Percentiles rank a stretch among this genome's conserved stretches.
These are phyloP conservation scores for Drosophila neotestacea DNA, from an alignment of 2,888 invertebrate species.

Conservation along the genomic window DNA sequence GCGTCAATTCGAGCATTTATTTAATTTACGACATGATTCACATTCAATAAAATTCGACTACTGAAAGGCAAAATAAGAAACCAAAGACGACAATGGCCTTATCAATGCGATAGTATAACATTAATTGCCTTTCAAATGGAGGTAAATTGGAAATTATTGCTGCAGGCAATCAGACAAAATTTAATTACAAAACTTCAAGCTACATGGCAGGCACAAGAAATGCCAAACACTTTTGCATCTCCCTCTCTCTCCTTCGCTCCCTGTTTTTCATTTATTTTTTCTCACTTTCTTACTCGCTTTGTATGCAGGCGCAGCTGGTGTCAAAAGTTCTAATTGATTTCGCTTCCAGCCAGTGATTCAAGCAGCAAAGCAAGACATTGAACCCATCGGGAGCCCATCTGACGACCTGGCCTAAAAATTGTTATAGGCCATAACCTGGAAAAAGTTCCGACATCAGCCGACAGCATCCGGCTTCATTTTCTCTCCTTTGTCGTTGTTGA, in stretches of 20 bases:
- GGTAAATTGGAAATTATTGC: conserved; percentile 69
- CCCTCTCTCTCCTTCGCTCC: not conserved
- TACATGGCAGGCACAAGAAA: conserved; percentile 34
- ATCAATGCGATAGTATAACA: conserved; percentile 69
- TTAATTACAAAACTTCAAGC: conserved; percentile 63
- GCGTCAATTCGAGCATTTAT: conserved; percentile 22
- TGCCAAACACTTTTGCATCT: conserved; percentile 11
- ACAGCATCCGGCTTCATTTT: conserved; percentile 32
- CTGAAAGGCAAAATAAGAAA: conserved; percentile 12
- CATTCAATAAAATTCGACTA: conserved; percentile 29
- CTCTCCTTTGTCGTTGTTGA: conserved; percentile 55
- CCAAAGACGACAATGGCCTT: conserved; percentile 35
- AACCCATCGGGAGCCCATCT: conserved; percentile 40
- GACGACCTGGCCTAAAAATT: conserved; percentile 18
- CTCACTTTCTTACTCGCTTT: conserved; percentile 1
- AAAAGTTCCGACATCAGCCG: conserved; percentile 51
- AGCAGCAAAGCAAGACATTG: conserved; percentile 13
- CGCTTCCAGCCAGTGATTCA: conserved; percentile 57
- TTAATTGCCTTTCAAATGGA: conserved; percentile 71
- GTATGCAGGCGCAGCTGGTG: conserved; percentile 57
- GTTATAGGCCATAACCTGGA: conserved; percentile 57
- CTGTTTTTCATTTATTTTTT: not conserved
- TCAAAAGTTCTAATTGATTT: conserved; percentile 80
- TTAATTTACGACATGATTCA: conserved; percentile 47
- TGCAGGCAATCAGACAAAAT: conserved; percentile 67